Evolutionary conservation across 1,140 invertebrate genomes (phyloP).

Genomic region (Episyrphus balteatus): DNA sequence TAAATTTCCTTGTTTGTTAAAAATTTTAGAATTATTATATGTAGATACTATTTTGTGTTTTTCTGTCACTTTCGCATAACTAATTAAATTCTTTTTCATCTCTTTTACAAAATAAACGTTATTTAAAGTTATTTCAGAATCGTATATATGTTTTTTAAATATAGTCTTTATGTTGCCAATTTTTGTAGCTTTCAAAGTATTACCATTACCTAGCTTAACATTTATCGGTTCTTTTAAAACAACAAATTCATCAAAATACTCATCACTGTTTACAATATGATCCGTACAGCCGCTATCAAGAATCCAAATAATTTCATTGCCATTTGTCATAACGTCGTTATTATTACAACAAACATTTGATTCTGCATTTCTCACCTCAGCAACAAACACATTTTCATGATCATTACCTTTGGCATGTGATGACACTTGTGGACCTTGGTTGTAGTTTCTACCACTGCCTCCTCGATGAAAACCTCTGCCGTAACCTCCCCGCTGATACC

Average conservation of each 20-base stretch:
- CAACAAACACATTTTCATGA: not conserved
- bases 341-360: not conserved
- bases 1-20: not conserved
- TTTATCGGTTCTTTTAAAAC: slow-evolving; percentile 15
- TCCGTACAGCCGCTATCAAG: slow-evolving; percentile 32
- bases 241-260: slow-evolving; percentile 22
- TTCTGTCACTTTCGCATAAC: not conserved
- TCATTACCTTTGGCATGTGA: slow-evolving; percentile 11
- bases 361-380: not conserved
- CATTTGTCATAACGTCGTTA: slow-evolving; percentile 7
- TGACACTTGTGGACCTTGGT: slow-evolving; percentile 12
- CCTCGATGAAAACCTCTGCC: slow-evolving; percentile 12
- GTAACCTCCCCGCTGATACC: slow-evolving; percentile 11
- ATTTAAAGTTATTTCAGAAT: slow-evolving; percentile 1
- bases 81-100: slow-evolving; percentile 1
- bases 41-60: not conserved
- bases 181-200: slow-evolving; percentile 25
- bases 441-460: not conserved
- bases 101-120: slow-evolving; percentile 2
- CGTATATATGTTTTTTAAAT: slow-evolving; percentile 16
- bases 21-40: not conserved
- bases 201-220: slow-evolving; percentile 16
- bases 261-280: slow-evolving; percentile 31
- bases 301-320: slow-evolving; percentile 25
- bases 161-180: slow-evolving; percentile 18